These are phyloP conservation scores for Drosophila pseudotalamancana DNA, from an alignment of 2,888 invertebrate genomes.

Conservation along the genomic window DNA sequence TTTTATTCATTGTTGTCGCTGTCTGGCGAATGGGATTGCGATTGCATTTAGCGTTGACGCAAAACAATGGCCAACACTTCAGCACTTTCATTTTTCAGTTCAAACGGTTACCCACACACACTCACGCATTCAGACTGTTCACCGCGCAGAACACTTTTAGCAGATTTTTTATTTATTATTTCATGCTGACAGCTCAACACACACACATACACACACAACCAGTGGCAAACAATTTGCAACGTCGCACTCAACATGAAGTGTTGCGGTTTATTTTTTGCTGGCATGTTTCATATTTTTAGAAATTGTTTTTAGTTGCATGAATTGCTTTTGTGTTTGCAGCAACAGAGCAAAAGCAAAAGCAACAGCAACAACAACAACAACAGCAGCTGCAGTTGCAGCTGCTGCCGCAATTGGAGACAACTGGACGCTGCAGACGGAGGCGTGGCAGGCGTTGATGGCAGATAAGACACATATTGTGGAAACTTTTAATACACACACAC, in stretches of 20 bases:
- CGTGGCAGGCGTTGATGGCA: conserved; percentile 58
- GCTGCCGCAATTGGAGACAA: conserved; percentile 14
- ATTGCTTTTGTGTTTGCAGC: conserved; percentile 39
- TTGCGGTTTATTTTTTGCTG: conserved; percentile 59
- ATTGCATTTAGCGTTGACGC: conserved; percentile 62
- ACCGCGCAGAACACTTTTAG: conserved; percentile 50
- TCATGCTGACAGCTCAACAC: conserved; percentile 32
- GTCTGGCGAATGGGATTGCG: conserved; percentile 19
- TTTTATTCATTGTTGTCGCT: conserved; percentile 32
- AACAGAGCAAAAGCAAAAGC: background rate
- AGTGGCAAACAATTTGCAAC: conserved; percentile 66
- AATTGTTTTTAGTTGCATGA: conserved; percentile 70
- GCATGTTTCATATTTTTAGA: conserved; percentile 74
- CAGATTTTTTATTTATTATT: conserved; percentile 76
- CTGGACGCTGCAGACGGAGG: conserved; percentile 15
- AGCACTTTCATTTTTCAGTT: conserved; percentile 71
- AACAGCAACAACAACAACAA: conserved; percentile 2
- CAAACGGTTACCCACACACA: conserved; percentile 33
- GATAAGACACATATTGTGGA: conserved; percentile 71
- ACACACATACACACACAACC: conserved; percentile 13
- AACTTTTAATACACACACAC: conserved; percentile 17
- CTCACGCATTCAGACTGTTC: background rate
- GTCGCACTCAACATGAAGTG: conserved; percentile 75
- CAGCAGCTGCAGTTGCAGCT: background rate
- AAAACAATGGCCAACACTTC: conserved; percentile 76